phyloP scores from a whole-genome alignment of 2,113 vertebrate species.

The Talpa occidentalis region DNA sequence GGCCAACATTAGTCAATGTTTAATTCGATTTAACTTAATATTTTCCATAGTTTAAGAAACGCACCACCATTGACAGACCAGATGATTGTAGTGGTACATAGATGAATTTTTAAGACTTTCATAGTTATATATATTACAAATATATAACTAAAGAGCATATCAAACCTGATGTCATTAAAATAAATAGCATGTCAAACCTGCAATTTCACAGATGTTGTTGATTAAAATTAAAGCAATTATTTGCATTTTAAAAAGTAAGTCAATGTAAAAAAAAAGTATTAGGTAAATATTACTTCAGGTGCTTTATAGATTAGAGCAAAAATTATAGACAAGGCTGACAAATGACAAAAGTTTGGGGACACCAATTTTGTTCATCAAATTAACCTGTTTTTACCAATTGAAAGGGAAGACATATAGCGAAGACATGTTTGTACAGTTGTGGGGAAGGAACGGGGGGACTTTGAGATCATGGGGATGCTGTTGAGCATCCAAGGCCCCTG shows the following conservation, averaged over 20 bases:
- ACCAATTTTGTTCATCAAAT: background rate
- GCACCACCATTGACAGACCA: background rate
- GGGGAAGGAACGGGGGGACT: background rate
- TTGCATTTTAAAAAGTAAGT: background rate
- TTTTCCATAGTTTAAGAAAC: background rate
- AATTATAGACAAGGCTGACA: background rate
- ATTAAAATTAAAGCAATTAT: background rate
- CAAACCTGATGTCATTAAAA: too few relatives aligned
- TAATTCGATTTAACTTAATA: background rate
- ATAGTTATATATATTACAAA: background rate
- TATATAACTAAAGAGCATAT: too few relatives aligned
- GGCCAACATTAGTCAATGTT: background rate
- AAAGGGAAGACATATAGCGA: background rate
- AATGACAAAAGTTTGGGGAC: background rate
- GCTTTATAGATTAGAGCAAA: background rate
- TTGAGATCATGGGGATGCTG: background rate
- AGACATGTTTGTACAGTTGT: background rate
- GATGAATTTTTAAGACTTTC: background rate
- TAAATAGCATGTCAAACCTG: background rate
- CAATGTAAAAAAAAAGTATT: background rate
- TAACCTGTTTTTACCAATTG: background rate
- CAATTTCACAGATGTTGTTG: background rate
- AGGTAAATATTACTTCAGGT: background rate
- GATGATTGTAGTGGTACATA: background rate
- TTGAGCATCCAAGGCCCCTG: background rate